A percentile compares a stretch with the other conserved stretches of the same genome.
These are phyloP conservation scores for Rosalia funebris DNA, from an alignment of 2,888 invertebrate genomes.

Conservation along the genomic window DNA sequence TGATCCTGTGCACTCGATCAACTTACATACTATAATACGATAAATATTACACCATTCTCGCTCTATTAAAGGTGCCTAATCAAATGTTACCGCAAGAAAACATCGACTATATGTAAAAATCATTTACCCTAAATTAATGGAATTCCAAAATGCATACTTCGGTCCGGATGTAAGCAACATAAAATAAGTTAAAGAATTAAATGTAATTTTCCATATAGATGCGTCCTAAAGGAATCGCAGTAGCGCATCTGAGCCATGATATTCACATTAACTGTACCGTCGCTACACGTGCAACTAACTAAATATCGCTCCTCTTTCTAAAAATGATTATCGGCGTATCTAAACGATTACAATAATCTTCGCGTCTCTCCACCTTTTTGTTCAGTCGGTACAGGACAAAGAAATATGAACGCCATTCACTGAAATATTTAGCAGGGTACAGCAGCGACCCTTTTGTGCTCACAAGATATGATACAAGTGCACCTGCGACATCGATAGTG, in stretches of 20 bases:
- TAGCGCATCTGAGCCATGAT: slow-evolving; percentile 14
- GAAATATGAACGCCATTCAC: slow-evolving; percentile 24
- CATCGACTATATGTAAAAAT: no score
- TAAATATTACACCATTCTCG: no score
- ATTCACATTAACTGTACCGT: slow-evolving; percentile 14
- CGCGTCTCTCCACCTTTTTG: slow-evolving; percentile 21
- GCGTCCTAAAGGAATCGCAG: slow-evolving; percentile 11
- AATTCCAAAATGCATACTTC: no score
- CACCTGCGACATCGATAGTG: slow-evolving; percentile 25
- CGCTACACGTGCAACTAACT: slow-evolving; percentile 25
- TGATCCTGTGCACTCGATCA: no score
- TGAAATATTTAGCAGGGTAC: slow-evolving; percentile 14
- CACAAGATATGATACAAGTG: slow-evolving; percentile 14
- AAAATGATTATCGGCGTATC: slow-evolving; percentile 28
- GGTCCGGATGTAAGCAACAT: background rate
- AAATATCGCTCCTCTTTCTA: slow-evolving; percentile 22
- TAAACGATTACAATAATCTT: slow-evolving; percentile 25
- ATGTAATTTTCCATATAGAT: slow-evolving; percentile 15
- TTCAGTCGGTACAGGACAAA: slow-evolving; percentile 16
- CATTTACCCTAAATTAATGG: no score
- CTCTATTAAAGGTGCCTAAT: no score
- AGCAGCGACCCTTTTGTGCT: slow-evolving; percentile 9
- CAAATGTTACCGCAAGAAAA: no score
- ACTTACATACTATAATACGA: no score
- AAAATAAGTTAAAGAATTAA: slow-evolving; percentile 16